Evolutionary conservation across 2,888 invertebrate genomes (phyloP).

Genomic region (Cheilosia urbana): DNA sequence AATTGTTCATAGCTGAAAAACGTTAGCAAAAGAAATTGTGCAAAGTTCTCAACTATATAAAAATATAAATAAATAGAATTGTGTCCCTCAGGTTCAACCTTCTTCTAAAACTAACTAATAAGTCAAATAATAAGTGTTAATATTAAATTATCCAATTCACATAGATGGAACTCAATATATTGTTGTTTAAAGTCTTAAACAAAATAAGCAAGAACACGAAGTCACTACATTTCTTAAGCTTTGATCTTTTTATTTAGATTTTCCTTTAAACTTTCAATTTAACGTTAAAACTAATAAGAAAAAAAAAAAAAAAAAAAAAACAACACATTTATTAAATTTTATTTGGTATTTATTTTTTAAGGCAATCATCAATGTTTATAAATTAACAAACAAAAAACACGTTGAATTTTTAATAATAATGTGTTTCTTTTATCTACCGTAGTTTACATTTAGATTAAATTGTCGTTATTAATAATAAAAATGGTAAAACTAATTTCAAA

Average conservation of each 20-base stretch:
- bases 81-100: constrained; percentile 56
- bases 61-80: constrained; percentile 39
- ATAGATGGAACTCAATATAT: constrained; percentile 67
- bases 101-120: constrained; percentile 49
- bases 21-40: constrained; percentile 19
- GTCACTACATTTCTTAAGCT: constrained; percentile 7
- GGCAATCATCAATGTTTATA: constrained; percentile 66
- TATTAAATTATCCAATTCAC: constrained; percentile 49
- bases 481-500: constrained; percentile 12
- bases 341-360: constrained; percentile 14
- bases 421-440: constrained; percentile 69
- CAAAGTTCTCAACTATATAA: constrained; percentile 23
- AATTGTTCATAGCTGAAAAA: constrained; percentile 28
- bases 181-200: constrained; percentile 63
- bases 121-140: constrained; percentile 64
- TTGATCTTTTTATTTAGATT: constrained; percentile 27
- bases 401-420: constrained; percentile 46
- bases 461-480: constrained; percentile 40
- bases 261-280: constrained; percentile 22
- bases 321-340: constrained; percentile 38
- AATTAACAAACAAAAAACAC: constrained; percentile 18
- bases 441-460: constrained; percentile 69
- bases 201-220: constrained; percentile 11
- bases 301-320: constrained; percentile 9
- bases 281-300: constrained; percentile 14